Conservation (phyloP, 1,140 invertebrate genomes). For the Chionoecetes opilio region DNA sequence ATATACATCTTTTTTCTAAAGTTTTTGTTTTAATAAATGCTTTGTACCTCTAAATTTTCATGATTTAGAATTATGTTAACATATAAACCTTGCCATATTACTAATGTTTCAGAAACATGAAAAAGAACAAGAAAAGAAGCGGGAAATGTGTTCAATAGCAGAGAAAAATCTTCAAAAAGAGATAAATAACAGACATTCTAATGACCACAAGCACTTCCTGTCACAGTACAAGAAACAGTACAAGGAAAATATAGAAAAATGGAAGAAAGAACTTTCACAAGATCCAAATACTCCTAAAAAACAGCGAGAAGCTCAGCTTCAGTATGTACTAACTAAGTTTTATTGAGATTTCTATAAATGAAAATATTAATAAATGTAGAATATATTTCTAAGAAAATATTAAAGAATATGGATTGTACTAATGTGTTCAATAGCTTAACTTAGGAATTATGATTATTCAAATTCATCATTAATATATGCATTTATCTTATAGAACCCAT, state of each 20-base stretch:
- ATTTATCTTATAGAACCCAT: conserved; percentile 87
- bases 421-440: neutral
- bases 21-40: neutral
- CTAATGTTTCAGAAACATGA: conserved; percentile 77
- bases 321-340: conserved; percentile 85
- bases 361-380: neutral
- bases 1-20: neutral
- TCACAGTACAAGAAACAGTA: conserved; percentile 98
- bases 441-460: neutral
- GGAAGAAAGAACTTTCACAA: conserved; percentile 96
- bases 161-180: conserved; percentile 98
- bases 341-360: neutral
- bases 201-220: conserved; percentile 94
- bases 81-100: neutral
- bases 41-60: neutral
- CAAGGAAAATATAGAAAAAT: conserved; percentile 98
- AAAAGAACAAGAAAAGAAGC: conserved; percentile 91
- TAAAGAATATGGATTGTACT: neutral
- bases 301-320: conserved; percentile 94
- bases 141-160: conserved; percentile 85
- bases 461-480: neutral
- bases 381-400: neutral
- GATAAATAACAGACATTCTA: conserved; percentile 94
- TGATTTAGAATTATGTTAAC: neutral
- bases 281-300: conserved; percentile 96